Evolutionary conservation across 2,113 vertebrate species (phyloP), one percentile per base, ranked within the genome.

Genomic region (Acrocephalus arundinaceus): DNA sequence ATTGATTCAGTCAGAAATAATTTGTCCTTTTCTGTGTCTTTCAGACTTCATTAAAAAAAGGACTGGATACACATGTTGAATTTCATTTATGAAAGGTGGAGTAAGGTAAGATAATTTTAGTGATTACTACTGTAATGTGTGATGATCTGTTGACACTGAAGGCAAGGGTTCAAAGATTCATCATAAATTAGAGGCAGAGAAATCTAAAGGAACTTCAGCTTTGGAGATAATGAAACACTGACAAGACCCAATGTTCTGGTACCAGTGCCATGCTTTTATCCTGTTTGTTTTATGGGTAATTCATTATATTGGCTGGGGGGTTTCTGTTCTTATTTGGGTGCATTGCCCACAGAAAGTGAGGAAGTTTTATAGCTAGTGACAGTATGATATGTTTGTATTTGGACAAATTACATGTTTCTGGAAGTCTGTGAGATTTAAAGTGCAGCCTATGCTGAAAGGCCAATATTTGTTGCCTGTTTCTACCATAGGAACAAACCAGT

Each of bases 21-120:
- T 85, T 89, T 83, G 37, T 88, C 23, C 41, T 87, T 96, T 71
- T 85, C 37, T 93, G 7, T 96, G 41, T 96, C 55, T 97, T 97
- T 96, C 92, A 96, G 94, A 43, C 54, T 92, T 85, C 37, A 41
- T 86, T 87, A 25, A 63, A 77, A 55, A 74, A 86, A 66, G 43
- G 86, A 74, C 57, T 65, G 85, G 58, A 45, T 90, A n/a, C 51
- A 45, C 33, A 33, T 87, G 63, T 37, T 3, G 8, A 55, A 63
- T 89, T 83, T 78, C 7, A 51, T 39, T 61, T 68, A 27, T 70
- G 55, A 66, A 91, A 79, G 65, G 39, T 43, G 31, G 52, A 94
- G 35, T 65, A 93, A 96, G 92, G 89, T 94, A 95, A 89, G 45
- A 37, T 9, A 41, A 35, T 76, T 83, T 67, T 71, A 72, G 35